Base-by-base conservation (phyloP, 2,797 vertebrate species). In the Hypotaenidia okinawae region DNA sequence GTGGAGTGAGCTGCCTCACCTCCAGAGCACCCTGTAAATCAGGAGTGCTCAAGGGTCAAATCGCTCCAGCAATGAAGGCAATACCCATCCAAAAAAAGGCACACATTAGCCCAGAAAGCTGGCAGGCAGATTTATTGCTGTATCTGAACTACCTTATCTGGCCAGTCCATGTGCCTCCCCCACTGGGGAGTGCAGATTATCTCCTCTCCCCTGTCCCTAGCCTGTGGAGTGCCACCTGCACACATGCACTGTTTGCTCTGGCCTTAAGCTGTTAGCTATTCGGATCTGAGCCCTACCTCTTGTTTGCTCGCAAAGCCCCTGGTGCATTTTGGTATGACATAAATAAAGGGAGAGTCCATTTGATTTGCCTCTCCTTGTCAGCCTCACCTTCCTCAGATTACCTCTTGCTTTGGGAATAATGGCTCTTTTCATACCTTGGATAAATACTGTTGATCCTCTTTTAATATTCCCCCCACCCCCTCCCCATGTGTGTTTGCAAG, bases 191-290 rank as follows among this genome's bases (percentile, higher is more conserved):
- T 1, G 35, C 54, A 82, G 91, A 94, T 93, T 91, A 93, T 89
- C 87, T 93, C 62, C 41, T 78, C 83, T 89, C 66, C 33, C 54
- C 73, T 84, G 63, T 90, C 72, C 45, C 68, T 83, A 90, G 76
- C 68, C 70, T 84, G 78, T 54, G 63, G 47, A 16, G 13, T 68
- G 63, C 52, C 82, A 62, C 94, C 84, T 84, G 57, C 89, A 89
- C 82, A 78, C 68, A 95, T 2, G 0, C 16, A 16, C 32, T 70
- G 72, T 94, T 95, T 97, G 70, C 59, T 87, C 62, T 87, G 67
- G 75, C 52, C 57, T 93, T 95, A 87, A 92, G 35, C 52, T 95
- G 62, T 81, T 52, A 86, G 92, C 63, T 89, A 16, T 59, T 67
- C 0, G 1, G 19, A 81, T 51, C 47, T 80, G 43, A 66, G n/a